Evolutionary conservation across 2,797 vertebrate genomes (phyloP).

Genomic region (Diceros bicornis): DNA sequence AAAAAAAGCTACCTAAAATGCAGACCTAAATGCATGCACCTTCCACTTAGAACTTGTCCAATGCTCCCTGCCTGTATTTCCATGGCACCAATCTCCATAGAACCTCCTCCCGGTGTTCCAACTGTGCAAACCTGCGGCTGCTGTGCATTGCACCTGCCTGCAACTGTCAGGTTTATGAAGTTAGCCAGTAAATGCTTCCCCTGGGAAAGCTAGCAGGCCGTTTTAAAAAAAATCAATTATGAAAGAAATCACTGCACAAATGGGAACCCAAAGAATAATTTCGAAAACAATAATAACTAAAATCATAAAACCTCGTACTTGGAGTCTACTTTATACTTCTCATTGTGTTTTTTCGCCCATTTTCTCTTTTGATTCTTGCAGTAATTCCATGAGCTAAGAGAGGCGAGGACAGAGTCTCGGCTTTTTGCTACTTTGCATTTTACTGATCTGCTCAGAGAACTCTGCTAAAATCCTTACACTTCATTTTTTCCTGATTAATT

Average conservation of each 20-base stretch:
- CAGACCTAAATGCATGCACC: neutral
- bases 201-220: neutral
- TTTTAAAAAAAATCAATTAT: neutral
- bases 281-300: neutral
- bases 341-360: no score
- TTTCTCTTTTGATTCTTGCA: neutral
- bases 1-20: neutral
- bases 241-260: conserved; percentile 10
- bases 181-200: neutral
- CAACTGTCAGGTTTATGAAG: neutral
- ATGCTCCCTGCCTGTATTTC: neutral
- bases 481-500: conserved; percentile 58
- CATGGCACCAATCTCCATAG: no score
- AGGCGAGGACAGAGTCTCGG: neutral
- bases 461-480: conserved; percentile 62
- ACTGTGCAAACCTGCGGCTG: neutral
- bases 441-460: neutral
- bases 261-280: conserved; percentile 1
- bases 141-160: neutral
- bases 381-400: neutral
- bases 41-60: neutral
- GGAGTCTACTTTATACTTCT: neutral
- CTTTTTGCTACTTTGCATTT: neutral
- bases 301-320: neutral
- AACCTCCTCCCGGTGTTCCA: neutral